Conservation (phyloP, 1,140 invertebrate species). For the Varroa destructor region DNA sequence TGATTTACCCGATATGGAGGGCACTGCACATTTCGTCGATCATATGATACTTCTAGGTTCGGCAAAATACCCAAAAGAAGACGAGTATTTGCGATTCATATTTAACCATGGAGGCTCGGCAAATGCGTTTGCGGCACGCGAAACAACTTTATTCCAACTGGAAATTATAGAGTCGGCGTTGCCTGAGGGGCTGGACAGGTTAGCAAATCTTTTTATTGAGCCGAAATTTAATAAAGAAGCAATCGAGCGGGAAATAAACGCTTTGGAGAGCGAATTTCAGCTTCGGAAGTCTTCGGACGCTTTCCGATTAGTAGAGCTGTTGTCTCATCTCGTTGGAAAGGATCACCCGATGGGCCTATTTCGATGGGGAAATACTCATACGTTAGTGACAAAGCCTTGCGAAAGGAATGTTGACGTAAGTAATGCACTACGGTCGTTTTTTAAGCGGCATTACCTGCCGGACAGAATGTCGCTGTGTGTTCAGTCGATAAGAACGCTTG, state of each 20-base stretch:
- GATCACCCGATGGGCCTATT: not conserved
- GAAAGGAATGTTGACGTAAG: conserved; percentile 40
- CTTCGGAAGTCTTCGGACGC: not conserved
- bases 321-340: not conserved
- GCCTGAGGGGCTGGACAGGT: conserved; percentile 35
- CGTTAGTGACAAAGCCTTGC: conserved; percentile 40
- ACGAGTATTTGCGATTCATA: conserved; percentile 40
- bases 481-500: not conserved
- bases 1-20: conserved; percentile 44
- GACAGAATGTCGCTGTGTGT: conserved; percentile 20
- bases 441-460: conserved; percentile 35
- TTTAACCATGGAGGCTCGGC: conserved; percentile 42
- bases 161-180: conserved; percentile 35
- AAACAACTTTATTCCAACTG: conserved; percentile 45
- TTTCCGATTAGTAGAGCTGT: not conserved
- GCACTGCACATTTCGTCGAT: conserved; percentile 46
- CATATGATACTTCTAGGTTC: conserved; percentile 47
- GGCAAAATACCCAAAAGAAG: conserved; percentile 41
- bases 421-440: conserved; percentile 43
- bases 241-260: not conserved
- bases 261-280: conserved; percentile 1
- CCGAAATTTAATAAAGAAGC: conserved; percentile 34
- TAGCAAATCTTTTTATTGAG: conserved; percentile 45
- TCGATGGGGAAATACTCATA: conserved; percentile 33
- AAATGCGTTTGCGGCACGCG: conserved; percentile 43